A percentile compares a stretch with the other conserved stretches of the same genome.
Conservation (phyloP, 2,113 vertebrate genomes). For the Pygoscelis antarcticus region DNA sequence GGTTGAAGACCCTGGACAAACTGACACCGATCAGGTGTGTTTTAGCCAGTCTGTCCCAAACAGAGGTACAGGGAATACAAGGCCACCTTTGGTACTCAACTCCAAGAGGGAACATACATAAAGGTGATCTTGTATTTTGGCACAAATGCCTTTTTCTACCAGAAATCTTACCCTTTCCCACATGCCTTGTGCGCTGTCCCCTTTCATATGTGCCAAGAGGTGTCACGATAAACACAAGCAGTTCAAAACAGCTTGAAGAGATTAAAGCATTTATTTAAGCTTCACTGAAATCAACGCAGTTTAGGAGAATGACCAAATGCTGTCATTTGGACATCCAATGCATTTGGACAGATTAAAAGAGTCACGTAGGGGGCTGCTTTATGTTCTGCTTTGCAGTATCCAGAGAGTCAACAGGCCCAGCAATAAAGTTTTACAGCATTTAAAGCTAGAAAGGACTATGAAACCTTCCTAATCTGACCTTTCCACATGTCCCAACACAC, state of each 20-base stretch:
- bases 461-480: neutral
- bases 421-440: constrained; percentile 7
- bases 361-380: neutral
- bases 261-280: neutral
- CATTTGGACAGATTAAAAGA: neutral
- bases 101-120: neutral
- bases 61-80: neutral
- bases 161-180: neutral
- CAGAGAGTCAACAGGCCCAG: neutral
- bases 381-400: neutral
- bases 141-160: neutral
- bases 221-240: neutral
- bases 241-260: neutral
- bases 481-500: neutral
- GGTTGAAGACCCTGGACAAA: neutral
- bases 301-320: neutral
- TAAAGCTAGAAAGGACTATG: neutral
- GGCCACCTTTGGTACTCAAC: neutral
- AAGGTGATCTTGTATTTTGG: neutral
- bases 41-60: neutral
- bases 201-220: neutral
- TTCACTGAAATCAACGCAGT: neutral
- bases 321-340: neutral
- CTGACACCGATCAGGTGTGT: rapidly evolving
- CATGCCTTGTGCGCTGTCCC: neutral